Conservation (phyloP, 1,140 invertebrate species). For the Rhysida immarginata region DNA sequence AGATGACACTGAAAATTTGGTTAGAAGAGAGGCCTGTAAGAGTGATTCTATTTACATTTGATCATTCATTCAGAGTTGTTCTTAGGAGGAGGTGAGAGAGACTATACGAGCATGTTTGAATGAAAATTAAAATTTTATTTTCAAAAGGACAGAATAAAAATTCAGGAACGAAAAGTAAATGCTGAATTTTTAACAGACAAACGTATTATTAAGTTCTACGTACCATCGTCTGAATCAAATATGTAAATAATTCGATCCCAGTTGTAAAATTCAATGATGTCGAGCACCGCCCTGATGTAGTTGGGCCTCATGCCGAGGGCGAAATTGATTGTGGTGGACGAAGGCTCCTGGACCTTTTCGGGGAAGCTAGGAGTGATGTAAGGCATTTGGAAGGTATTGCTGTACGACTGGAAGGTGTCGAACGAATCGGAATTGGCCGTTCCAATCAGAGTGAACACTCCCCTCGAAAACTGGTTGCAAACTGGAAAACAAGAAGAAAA, state of each 20-base stretch:
- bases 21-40: too few relatives aligned
- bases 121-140: too few relatives aligned
- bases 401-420: slow-evolving; percentile 84
- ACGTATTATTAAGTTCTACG: too few relatives aligned
- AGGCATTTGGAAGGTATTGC: slow-evolving; percentile 91
- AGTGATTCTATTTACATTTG: too few relatives aligned
- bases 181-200: too few relatives aligned
- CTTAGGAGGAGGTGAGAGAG: too few relatives aligned
- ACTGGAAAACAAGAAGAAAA: slow-evolving; percentile 46
- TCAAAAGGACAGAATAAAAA: too few relatives aligned
- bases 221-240: slow-evolving; percentile 89
- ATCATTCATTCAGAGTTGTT: too few relatives aligned
- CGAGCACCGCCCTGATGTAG: slow-evolving; percentile 82
- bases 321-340: slow-evolving; percentile 69
- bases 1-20: too few relatives aligned
- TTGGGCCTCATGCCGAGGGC: slow-evolving; percentile 87
- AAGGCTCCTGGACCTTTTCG: slow-evolving; percentile 68
- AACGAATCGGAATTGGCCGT: slow-evolving; percentile 82
- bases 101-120: too few relatives aligned
- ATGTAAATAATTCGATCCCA: slow-evolving; percentile 89
- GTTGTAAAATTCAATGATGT: slow-evolving; percentile 75
- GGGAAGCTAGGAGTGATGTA: slow-evolving; percentile 87
- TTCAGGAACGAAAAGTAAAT: too few relatives aligned
- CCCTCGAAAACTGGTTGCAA: slow-evolving; percentile 75
- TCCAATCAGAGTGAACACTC: slow-evolving; percentile 77